Evolutionary conservation across 2,113 vertebrate genomes (phyloP).

Genomic region (Axis porcinus): DNA sequence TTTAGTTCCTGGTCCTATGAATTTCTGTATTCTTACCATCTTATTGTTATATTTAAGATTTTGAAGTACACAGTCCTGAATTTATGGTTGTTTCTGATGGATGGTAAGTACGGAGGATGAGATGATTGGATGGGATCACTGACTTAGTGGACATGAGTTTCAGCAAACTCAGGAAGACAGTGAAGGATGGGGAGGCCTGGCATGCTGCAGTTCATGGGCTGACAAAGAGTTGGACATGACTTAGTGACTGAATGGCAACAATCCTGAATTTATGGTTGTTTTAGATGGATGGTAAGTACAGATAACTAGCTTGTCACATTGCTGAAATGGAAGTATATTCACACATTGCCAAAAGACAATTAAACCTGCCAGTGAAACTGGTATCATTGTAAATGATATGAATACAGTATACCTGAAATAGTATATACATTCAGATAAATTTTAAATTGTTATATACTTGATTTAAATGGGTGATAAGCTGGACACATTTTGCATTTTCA

Average conservation of each 20-base stretch:
- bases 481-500: neutral
- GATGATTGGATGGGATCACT: neutral
- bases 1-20: neutral
- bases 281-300: neutral
- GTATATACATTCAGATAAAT: neutral
- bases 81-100: conserved; percentile 8
- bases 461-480: conserved; percentile 3
- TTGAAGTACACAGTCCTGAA: neutral
- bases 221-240: neutral
- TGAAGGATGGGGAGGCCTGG: neutral
- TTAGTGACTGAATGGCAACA: neutral
- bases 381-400: neutral
- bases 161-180: neutral
- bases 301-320: neutral
- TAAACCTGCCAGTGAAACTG: neutral
- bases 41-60: neutral
- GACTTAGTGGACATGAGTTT: neutral
- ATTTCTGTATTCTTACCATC: neutral
- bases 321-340: neutral
- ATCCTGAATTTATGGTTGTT: neutral
- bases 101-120: neutral
- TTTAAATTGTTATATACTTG: neutral
- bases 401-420: neutral
- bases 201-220: neutral
- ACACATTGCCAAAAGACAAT: neutral